phyloP scores from a whole-genome alignment of 2,113 vertebrate species.

The Pionites leucogaster region DNA sequence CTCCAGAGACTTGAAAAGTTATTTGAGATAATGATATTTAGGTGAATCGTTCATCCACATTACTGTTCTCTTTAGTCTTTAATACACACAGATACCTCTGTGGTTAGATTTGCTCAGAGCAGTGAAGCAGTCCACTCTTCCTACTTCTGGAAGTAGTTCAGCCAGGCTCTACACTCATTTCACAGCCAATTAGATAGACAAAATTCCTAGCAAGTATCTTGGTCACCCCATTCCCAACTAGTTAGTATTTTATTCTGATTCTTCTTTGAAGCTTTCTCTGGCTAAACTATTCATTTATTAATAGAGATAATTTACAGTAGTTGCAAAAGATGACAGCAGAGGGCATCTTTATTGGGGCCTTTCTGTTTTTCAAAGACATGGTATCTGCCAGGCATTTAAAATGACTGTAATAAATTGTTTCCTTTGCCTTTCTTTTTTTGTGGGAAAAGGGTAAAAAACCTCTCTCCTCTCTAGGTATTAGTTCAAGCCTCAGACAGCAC shows the following conservation, averaged over 20 bases:
- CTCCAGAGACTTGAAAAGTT: neutral
- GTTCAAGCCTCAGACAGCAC: neutral
- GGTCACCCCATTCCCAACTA: neutral
- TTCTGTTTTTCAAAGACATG: neutral
- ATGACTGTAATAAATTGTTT: neutral
- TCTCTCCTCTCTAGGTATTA: neutral
- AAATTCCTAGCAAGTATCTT: neutral
- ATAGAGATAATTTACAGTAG: neutral
- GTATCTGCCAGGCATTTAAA: neutral
- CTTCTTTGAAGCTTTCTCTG: neutral
- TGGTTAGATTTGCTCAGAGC: neutral
- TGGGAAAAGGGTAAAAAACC: fast-evolving
- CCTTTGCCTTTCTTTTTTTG: neutral
- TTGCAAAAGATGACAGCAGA: neutral
- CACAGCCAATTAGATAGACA: neutral
- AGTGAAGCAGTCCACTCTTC: neutral
- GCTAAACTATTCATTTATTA: neutral
- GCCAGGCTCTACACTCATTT: neutral
- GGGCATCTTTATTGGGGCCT: neutral
- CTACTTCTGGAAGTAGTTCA: neutral
- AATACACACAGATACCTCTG: neutral
- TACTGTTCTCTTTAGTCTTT: neutral
- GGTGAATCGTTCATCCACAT: neutral
- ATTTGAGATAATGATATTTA: neutral
- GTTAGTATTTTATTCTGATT: neutral